These are phyloP conservation scores for Girardinus metallicus DNA, from an alignment of 2,797 vertebrate genomes.

Conservation along the genomic window DNA sequence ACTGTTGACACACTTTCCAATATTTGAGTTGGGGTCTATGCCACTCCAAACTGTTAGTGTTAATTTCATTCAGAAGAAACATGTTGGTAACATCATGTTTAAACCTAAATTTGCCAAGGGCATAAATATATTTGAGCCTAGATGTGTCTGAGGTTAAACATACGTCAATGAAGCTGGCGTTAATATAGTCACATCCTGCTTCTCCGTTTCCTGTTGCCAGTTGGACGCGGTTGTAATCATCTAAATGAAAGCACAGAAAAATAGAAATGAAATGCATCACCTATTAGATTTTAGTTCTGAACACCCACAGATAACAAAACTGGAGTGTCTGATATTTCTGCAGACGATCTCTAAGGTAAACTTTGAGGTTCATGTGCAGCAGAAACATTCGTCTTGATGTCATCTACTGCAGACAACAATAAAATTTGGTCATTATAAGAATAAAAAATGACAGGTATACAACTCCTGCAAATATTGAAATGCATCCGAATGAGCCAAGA, in stretches of 20 bases:
- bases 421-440: background rate
- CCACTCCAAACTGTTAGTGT: background rate
- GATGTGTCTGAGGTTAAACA: background rate
- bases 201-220: constrained; percentile 84
- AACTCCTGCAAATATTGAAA: background rate
- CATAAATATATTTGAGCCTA: background rate
- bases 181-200: constrained; percentile 91
- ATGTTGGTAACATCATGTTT: background rate
- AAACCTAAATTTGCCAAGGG: background rate
- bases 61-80: background rate
- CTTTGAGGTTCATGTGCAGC: background rate
- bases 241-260: constrained; percentile 70
- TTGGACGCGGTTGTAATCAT: constrained; percentile 92
- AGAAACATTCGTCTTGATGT: background rate
- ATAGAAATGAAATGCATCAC: background rate
- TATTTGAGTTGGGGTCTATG: background rate
- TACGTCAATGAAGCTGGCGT: constrained; percentile 97
- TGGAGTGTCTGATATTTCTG: background rate
- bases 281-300: background rate
- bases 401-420: background rate
- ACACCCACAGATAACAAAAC: background rate
- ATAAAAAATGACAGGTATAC: background rate
- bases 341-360: background rate
- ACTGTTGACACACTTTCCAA: background rate
- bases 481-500: background rate